phyloP scores from a whole-genome alignment of 2,888 invertebrate genomes.

The Frankliniella intonsa region DNA sequence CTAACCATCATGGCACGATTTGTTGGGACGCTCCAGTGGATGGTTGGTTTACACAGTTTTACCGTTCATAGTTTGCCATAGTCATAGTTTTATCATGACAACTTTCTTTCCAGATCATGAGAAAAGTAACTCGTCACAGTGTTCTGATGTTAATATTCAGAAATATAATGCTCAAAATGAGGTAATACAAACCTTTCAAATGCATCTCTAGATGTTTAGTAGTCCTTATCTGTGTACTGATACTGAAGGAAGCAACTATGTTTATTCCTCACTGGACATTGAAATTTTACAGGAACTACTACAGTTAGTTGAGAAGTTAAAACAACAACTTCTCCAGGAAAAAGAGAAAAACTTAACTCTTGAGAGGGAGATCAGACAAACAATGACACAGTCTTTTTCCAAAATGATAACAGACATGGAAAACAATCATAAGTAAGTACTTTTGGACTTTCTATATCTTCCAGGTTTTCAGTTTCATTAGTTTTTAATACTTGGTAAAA shows the following conservation, averaged over 20 bases:
- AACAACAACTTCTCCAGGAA: neutral
- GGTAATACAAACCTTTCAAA: neutral
- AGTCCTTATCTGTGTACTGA: too few species aligned
- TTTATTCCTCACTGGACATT: too few species aligned
- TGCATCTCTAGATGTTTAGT: too few species aligned
- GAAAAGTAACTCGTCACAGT: neutral
- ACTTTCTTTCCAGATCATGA: neutral
- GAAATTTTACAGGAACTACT: neutral
- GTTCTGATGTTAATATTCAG: neutral
- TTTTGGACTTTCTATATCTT: neutral
- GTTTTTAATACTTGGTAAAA: neutral
- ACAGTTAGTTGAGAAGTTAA: neutral
- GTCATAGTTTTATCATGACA: neutral
- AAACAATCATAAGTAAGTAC: neutral
- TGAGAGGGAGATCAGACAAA: neutral
- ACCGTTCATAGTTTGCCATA: too few species aligned
- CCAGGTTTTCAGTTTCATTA: neutral
- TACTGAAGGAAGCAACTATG: too few species aligned
- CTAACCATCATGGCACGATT: neutral
- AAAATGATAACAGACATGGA: neutral
- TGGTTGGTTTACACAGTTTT: neutral
- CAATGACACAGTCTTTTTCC: neutral
- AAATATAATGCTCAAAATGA: conserved; percentile 6
- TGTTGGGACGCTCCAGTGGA: neutral
- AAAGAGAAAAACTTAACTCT: neutral